Conservation (phyloP, 2,888 invertebrate species). For the Limnephilus marmoratus region DNA sequence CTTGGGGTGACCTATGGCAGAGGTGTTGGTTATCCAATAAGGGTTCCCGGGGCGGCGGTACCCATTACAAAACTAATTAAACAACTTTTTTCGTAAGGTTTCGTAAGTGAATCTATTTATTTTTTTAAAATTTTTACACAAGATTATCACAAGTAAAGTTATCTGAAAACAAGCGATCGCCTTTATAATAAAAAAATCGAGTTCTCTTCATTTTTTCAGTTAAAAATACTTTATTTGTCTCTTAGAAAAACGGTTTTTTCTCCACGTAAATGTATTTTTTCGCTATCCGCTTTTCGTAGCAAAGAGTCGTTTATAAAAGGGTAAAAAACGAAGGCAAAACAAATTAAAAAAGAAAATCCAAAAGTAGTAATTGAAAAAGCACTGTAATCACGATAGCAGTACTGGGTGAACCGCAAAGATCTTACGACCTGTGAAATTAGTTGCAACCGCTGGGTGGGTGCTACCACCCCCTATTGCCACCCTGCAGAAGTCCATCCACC, state of each 20-base stretch:
- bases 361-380: conserved; percentile 21
- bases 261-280: neutral
- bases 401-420: conserved; percentile 52
- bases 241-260: neutral
- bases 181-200: neutral
- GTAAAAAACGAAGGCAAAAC: neutral
- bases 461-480: neutral
- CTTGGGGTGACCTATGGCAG: too few relatives aligned
- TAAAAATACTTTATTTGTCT: neutral
- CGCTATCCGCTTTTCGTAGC: neutral
- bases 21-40: too few relatives aligned
- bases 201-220: neutral
- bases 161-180: too few relatives aligned
- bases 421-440: conserved; percentile 61
- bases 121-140: too few relatives aligned
- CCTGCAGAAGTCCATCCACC: neutral
- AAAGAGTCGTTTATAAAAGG: neutral
- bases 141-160: too few relatives aligned
- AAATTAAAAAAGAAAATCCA: neutral
- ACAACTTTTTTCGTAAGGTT: neutral
- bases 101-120: too few relatives aligned
- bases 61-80: too few relatives aligned
- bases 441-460: neutral
- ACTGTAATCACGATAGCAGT: conserved; percentile 28
- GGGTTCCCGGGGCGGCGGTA: too few relatives aligned